Evolutionary conservation across 1,140 invertebrate genomes (phyloP).

Genomic region (Aporrectodea caliginosa): DNA sequence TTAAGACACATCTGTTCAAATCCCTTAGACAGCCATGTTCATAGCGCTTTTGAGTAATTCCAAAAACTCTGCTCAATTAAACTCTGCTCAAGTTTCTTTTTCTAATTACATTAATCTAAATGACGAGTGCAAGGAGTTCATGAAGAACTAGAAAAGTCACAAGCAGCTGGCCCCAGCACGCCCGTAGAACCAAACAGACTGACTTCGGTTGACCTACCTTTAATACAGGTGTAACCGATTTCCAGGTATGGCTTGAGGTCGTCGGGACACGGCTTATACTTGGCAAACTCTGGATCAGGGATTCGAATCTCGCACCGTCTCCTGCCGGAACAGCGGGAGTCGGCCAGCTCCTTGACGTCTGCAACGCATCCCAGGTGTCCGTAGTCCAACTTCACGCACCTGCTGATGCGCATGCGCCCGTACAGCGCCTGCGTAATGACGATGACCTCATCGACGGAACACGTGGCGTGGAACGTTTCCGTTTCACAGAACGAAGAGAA

Average conservation of each 20-base stretch:
- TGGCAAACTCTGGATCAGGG: slow-evolving; percentile 24
- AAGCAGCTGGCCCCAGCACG: too few species aligned
- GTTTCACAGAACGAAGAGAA: slow-evolving; percentile 9
- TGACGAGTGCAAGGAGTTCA: too few species aligned
- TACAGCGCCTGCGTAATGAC: slow-evolving; percentile 12
- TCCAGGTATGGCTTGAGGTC: slow-evolving; percentile 35
- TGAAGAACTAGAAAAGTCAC: too few species aligned
- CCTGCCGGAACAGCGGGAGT: slow-evolving; percentile 22
- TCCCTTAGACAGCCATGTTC: too few species aligned
- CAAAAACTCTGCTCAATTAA: too few species aligned
- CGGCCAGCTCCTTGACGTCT: slow-evolving; percentile 23
- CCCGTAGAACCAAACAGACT: too few species aligned
- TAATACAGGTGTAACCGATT: slow-evolving; percentile 27
- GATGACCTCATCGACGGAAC: slow-evolving; percentile 9
- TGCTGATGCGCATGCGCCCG: slow-evolving; percentile 19
- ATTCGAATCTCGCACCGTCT: slow-evolving; percentile 28
- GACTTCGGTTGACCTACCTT: too few species aligned
- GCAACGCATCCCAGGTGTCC: slow-evolving; percentile 24
- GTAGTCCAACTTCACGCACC: slow-evolving; percentile 9
- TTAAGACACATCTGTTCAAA: too few species aligned
- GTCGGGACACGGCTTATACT: slow-evolving; percentile 27
- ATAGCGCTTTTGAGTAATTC: too few species aligned
- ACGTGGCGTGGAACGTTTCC: slow-evolving; percentile 11
- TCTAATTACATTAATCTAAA: too few species aligned
- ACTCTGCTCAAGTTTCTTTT: too few species aligned